Conservation (phyloP, 1,140 invertebrate genomes). For the Choristoneura fumiferana region DNA sequence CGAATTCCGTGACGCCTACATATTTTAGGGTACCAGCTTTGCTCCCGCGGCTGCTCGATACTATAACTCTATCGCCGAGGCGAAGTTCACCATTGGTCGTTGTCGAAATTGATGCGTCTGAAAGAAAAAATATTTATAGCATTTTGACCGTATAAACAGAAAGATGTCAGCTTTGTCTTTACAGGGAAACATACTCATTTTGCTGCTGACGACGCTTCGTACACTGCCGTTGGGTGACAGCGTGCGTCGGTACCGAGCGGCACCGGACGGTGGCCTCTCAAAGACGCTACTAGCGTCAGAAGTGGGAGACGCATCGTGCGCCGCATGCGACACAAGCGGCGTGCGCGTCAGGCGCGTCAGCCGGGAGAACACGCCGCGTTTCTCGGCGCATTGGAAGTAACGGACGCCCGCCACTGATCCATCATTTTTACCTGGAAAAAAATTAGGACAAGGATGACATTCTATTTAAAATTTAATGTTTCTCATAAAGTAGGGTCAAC, state of each 20-base stretch:
- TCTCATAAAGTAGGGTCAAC: too few species aligned
- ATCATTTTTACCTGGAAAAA: constrained; percentile 94
- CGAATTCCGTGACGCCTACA: constrained; percentile 93
- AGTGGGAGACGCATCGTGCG: constrained; percentile 68
- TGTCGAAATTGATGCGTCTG: constrained; percentile 83
- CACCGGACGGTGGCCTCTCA: constrained; percentile 62
- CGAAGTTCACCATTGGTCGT: constrained; percentile 81
- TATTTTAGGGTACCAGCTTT: constrained; percentile 93
- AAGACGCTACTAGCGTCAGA: constrained; percentile 67
- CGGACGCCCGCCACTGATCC: constrained; percentile 94
- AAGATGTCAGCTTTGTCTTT: too few species aligned
- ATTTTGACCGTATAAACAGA: too few species aligned
- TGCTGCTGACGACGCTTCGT: constrained; percentile 74
- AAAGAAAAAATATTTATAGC: constrained; percentile 37
- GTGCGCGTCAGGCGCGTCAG: constrained; percentile 90
- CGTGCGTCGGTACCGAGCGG: constrained; percentile 61
- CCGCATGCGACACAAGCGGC: constrained; percentile 78
- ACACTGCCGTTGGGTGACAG: constrained; percentile 74
- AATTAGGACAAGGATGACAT: too few species aligned
- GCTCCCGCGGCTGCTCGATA: constrained; percentile 88
- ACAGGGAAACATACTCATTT: constrained; percentile 65
- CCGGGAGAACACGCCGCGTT: constrained; percentile 95
- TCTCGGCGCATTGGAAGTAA: constrained; percentile 97
- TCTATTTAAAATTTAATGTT: too few species aligned
- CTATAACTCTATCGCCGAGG: constrained; percentile 94